Base-by-base conservation (phyloP, 2,888 invertebrate genomes). In the Cephus spinipes region DNA sequence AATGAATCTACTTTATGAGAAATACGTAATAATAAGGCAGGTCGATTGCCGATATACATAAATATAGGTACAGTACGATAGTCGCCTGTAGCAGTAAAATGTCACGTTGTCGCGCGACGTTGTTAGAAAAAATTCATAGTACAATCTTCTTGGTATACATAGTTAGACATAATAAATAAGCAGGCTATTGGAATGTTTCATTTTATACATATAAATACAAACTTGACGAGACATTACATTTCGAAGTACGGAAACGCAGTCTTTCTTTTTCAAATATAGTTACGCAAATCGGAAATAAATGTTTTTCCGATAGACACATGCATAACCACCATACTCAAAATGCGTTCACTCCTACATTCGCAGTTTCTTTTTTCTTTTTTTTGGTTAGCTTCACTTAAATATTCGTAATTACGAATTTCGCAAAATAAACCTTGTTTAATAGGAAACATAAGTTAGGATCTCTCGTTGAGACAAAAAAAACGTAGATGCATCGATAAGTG, bases 101-200 rank as follows among this genome's bases (percentile, higher is more conserved):
- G 12, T 40, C 40, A 12, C 40, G 40, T 40, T 4, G 15, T 15
- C 40, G 15, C 40, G 40, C 15, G 12, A 40, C 40, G 40, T 4
- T 12, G 4, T 40, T 40, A 40, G 40, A 40, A 40, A 40, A 40
- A 40, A 40, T 12, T 40, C 40, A 15, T 4, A 40, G 15, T 40
- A 40, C 40, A 40, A 40, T 40, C 15, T 12, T 40, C 4, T 91
- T n/a, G 87, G 91, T 0, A 88, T 74, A 77, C 68, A 12, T 75
- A 75, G 23, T 71, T 75, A 75, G 68, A 74, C 23, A 79, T 81
- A 83, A 76, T 77, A 78, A 82, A 75, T 82, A 83, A 80, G 77
- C 81, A 84, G 78, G 83, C 81, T 82, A 85, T 77, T 85, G 87
- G 88, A 87, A 88, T 87, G 88, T 83, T 82, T 78, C 68, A 76